Percentiles rank a stretch among this genome's conserved stretches.
Conservation (phyloP, 2,888 invertebrate species). For the Stratiomys singularior region DNA sequence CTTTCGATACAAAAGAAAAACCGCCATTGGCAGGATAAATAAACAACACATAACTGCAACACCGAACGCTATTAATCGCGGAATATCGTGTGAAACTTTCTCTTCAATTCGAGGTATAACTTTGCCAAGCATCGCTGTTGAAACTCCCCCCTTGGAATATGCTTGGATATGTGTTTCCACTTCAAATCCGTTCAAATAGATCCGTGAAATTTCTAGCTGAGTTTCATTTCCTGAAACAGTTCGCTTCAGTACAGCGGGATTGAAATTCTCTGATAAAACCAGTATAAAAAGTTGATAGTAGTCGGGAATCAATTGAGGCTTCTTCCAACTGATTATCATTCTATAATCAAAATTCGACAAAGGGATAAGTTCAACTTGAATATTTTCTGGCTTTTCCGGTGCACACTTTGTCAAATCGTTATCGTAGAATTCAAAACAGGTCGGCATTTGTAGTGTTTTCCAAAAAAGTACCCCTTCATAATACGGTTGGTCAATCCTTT, state of each 20-base stretch:
- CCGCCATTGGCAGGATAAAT: not conserved
- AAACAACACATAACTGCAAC: not conserved
- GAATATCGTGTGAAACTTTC: not conserved
- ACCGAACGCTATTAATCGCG: not conserved
- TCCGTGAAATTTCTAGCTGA: not conserved
- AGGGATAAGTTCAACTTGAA: not conserved
- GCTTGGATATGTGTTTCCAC: constrained; percentile 11
- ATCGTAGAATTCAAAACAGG: not conserved
- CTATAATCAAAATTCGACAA: not conserved
- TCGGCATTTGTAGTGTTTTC: constrained; percentile 9
- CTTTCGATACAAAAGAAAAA: not conserved
- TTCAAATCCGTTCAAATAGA: not conserved
- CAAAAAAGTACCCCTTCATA: not conserved
- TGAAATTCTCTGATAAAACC: not conserved
- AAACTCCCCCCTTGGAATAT: not conserved
- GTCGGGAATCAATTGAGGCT: not conserved
- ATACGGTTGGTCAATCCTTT: not conserved
- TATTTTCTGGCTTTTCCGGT: not conserved
- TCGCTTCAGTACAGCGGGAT: not conserved
- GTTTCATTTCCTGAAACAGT: not conserved
- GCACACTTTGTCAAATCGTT: not conserved
- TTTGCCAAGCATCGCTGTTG: not conserved
- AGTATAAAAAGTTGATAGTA: not conserved
- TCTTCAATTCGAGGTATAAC: not conserved
- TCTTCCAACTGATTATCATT: not conserved